Base-by-base conservation (phyloP, 2,888 invertebrate genomes). In the Amaurobius ferox region DNA sequence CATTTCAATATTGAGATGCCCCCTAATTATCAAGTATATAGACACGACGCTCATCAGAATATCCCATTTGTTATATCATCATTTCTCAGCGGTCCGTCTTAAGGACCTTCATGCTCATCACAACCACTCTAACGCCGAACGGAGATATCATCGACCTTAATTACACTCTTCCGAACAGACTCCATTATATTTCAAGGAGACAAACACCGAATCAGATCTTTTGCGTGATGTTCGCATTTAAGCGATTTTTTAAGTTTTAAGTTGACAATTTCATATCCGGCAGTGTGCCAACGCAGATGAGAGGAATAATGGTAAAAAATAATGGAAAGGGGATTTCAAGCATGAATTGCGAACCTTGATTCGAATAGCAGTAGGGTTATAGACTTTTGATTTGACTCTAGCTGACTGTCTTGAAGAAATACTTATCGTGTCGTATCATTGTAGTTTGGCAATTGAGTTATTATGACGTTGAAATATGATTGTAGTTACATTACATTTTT, bases 141-240 rank as follows among this genome's bases (percentile, higher is more conserved):
- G 16, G 44, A 44, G 44, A 44, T 44, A 44, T 16, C 44, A 44
- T 44, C 44, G 44, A 44, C 44, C 44, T 44, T 44, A 44, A 44
- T 44, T 44, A 44, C 44, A 44, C 16, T 44, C n/a, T 16, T 44
- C 44, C 2, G 44, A 9, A 44, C 44, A 44, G 44, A 44, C 44
- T 11, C 44, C 44, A 44, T 44, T 44, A 44, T 44, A 7, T 44
- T 44, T 44, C 44, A 44, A 44, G 44, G 13, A 44, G 44, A 44
- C 44, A 44, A 44, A 44, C n/a, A 44, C 44, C 44, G 9, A 44
- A 16, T n/a, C 44, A 44, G 35, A n/a, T n/a, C n/a, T 35, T 5
- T 5, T 35, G 35, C 16, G 44, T 11, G 2, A 16, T 44, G 16
- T 44, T 44, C 44, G 16, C 16, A 44, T 44, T 44, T 44, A 44